Conservation (phyloP, 2,888 invertebrate species). For the Tinea pellionella region DNA sequence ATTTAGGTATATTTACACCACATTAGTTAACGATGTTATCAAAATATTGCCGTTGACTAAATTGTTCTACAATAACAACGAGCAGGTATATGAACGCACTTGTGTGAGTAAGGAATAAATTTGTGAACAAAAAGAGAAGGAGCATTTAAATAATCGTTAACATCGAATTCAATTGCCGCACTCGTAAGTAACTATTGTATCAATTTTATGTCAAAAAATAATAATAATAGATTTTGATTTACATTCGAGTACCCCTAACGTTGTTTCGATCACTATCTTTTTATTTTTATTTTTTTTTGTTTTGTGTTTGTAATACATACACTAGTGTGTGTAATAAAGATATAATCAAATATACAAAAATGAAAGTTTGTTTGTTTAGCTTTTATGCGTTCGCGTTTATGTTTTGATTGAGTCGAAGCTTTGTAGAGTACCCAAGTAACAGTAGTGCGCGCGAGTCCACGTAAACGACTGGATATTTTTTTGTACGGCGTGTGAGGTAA, state of each 20-base stretch:
- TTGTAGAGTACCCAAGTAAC: too few relatives aligned
- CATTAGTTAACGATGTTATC: background rate
- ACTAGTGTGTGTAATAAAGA: too few relatives aligned
- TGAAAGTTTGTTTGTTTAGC: too few relatives aligned
- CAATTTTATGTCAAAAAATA: too few relatives aligned
- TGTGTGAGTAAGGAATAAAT: background rate
- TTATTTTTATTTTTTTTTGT: background rate
- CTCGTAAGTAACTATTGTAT: background rate
- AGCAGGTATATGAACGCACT: background rate
- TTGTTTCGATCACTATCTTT: background rate
- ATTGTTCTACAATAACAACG: background rate
- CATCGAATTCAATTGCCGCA: background rate
- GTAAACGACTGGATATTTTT: too few relatives aligned
- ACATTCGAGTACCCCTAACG: background rate
- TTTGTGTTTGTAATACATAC: too few relatives aligned
- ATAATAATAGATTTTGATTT: background rate
- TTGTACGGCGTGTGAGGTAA: too few relatives aligned
- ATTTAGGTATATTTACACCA: too few relatives aligned
- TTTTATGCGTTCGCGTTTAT: too few relatives aligned
- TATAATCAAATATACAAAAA: too few relatives aligned
- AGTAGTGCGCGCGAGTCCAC: too few relatives aligned
- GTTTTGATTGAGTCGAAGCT: too few relatives aligned
- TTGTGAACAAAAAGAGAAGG: background rate
- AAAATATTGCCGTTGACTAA: background rate
- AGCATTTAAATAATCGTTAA: background rate